phyloP scores from a whole-genome alignment of 2,113 vertebrate species.

The Xiphophorus couchianus region DNA sequence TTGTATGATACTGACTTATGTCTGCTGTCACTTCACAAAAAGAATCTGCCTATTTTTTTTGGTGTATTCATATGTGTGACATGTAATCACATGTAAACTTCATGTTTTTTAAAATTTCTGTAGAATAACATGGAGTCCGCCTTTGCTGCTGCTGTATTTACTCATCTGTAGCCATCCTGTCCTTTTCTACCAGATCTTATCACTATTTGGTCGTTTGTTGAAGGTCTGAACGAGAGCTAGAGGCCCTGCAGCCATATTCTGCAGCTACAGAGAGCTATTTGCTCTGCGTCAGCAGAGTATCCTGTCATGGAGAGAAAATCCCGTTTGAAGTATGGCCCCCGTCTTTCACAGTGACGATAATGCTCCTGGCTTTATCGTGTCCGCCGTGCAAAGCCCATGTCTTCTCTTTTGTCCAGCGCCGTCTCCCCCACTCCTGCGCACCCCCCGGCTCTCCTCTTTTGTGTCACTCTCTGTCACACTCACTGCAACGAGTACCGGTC shows the following conservation, averaged over 20 bases:
- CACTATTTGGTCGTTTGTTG: conserved; percentile 69
- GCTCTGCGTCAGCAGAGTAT: conserved; percentile 78
- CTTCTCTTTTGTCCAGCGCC: conserved; percentile 81
- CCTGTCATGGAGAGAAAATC: conserved; percentile 85
- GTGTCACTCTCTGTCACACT: conserved; percentile 81
- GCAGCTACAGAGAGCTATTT: conserved; percentile 75
- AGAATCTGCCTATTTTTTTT: no score
- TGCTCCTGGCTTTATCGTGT: conserved; percentile 83
- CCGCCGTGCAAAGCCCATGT: conserved; percentile 84
- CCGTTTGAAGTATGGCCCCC: conserved; percentile 83
- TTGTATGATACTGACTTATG: no score
- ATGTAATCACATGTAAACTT: not conserved
- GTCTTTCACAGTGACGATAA: conserved; percentile 84
- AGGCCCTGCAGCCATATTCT: conserved; percentile 72
- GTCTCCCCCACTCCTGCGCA: conserved; percentile 74
- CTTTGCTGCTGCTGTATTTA: conserved; percentile 20
- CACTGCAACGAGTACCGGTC: conserved; percentile 76
- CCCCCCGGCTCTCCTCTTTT: conserved; percentile 80
- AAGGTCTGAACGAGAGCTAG: conserved; percentile 70
- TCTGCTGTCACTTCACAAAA: no score
- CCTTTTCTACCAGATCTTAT: conserved; percentile 65
- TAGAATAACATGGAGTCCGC: not conserved
- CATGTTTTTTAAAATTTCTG: not conserved
- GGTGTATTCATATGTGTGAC: not conserved
- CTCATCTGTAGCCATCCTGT: conserved; percentile 37